Base-by-base conservation (phyloP, 2,797 vertebrate genomes). In the Liasis olivaceus region DNA sequence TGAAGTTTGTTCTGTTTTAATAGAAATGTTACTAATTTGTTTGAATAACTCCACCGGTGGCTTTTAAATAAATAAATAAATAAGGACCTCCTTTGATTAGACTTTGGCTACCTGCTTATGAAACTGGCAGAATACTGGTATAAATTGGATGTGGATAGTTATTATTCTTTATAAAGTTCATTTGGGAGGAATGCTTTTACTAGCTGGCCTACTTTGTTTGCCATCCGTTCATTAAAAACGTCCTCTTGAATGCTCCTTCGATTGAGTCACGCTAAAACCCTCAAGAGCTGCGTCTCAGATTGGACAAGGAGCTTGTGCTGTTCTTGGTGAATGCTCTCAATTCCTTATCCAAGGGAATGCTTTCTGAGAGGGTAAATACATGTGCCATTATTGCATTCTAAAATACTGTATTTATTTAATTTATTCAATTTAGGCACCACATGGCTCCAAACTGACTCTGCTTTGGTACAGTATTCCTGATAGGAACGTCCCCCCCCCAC, bases 1-100 rank as follows among this genome's bases (percentile, higher is more conserved):
- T 95, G 77, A 95, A 96, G 95, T 97, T 96, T 94, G 95, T 96
- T 97, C 95, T 85, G 91, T 96, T 95, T 96, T 97, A 84, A 94
- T 91, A 94, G 93, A 95, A 96, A 96, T 88, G 95, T 95, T 95
- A 92, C 93, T 81, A 9, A 14, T 90, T 91, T 93, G 90, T 94
- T 93, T 94, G 94, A 96, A 95, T 93, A 95, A 93, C 95, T 95
- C 90, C 88, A 59, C 62, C 91, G 90, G 63, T 28, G 51, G 77
- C 20, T 94, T 93, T 91, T 94, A 96, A 95, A 90, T 26, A 72
- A 91, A 90, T 60, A 60, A 59, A 26, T 0, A 42, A 77, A 28
- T 8, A 0, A 11, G 24, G 2, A 28, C 26, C 31, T 59, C 92
- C 88, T 62, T 31, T 60, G 89, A 59, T 95, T 0, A 22, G 47